Evolutionary conservation across 2,797 vertebrate species (phyloP).

Genomic region (Peromyscus melanophrys): DNA sequence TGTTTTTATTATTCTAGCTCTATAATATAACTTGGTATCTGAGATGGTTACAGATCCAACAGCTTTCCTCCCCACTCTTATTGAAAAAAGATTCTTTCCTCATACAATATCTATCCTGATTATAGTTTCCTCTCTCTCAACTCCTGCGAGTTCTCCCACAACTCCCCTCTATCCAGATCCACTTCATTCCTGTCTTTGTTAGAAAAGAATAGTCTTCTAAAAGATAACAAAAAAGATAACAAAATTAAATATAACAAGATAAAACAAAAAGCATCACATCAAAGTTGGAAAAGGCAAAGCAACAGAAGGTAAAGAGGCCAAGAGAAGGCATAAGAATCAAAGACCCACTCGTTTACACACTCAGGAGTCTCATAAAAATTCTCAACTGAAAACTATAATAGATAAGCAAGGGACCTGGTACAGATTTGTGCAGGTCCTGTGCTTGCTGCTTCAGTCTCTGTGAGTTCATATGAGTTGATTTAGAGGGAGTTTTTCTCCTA

Average conservation of each 20-base stretch:
- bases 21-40: background rate
- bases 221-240: background rate
- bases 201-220: background rate
- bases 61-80: background rate
- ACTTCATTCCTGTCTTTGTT: background rate
- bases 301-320: background rate
- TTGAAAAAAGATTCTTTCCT: background rate
- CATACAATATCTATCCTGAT: background rate
- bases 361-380: no score
- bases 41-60: background rate
- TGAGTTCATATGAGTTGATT: background rate
- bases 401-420: background rate
- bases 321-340: background rate
- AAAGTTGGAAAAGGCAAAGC: background rate
- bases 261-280: background rate
- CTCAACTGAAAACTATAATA: background rate
- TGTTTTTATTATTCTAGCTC: background rate
- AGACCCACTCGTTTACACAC: background rate
- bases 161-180: background rate
- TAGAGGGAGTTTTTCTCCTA: background rate
- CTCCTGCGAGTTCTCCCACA: no score
- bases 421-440: background rate
- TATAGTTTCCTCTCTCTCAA: no score
- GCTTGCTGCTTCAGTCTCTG: background rate
- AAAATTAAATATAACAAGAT: background rate